Evolutionary conservation across 2,888 invertebrate genomes (phyloP).

Genomic region (Troilus luridus): DNA sequence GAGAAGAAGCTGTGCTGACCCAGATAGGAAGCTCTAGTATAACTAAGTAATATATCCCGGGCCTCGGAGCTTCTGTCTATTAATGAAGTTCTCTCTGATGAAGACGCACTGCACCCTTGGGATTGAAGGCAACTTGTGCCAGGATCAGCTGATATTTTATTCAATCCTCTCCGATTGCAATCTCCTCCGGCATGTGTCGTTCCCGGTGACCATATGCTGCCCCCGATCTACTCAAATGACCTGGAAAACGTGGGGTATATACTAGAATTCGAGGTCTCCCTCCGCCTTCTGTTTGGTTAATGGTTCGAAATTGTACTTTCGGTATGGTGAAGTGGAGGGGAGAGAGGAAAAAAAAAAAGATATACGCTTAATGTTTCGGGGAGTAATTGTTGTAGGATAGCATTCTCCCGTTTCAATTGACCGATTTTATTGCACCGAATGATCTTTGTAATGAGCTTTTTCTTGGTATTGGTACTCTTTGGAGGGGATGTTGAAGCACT

Average conservation of each 20-base stretch:
- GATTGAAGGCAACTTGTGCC: neutral
- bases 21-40: neutral
- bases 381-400: conserved; percentile 5
- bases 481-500: neutral
- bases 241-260: conserved; percentile 44
- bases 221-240: conserved; percentile 14
- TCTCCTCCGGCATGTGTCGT: conserved; percentile 24
- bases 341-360: neutral
- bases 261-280: conserved; percentile 20
- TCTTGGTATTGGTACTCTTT: neutral
- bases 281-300: conserved; percentile 24
- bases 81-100: conserved; percentile 33
- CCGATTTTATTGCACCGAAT: conserved; percentile 8
- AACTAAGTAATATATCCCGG: conserved; percentile 44
- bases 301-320: conserved; percentile 46
- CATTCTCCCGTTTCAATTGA: conserved; percentile 20
- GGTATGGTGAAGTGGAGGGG: neutral
- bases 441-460: neutral
- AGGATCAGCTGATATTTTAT: conserved; percentile 44
- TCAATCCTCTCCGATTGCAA: conserved; percentile 26
- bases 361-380: conserved; percentile 5
- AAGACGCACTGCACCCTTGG: conserved; percentile 33
- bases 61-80: conserved; percentile 17
- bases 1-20: neutral
- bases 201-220: neutral